Percentiles rank a stretch among this genome's conserved stretches.
Evolutionary conservation across 2,113 vertebrate species (phyloP).

Genomic region (Gadus chalcogrammus): DNA sequence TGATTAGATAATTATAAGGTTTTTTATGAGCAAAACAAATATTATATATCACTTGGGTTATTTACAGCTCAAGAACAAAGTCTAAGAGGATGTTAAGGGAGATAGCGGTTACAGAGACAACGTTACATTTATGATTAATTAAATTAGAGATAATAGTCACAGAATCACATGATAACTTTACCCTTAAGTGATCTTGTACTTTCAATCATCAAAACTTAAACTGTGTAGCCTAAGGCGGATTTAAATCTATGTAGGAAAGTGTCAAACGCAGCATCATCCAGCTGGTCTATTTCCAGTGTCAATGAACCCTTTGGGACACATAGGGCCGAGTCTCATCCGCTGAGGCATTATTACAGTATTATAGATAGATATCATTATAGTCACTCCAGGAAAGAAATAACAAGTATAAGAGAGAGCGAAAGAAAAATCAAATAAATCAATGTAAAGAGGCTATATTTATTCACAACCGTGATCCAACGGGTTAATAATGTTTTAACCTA

Average conservation of each 20-base stretch:
- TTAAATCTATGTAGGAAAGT: no score
- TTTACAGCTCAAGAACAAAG: slow-evolving; percentile 37
- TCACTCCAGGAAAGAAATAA: neutral
- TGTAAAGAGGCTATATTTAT: neutral
- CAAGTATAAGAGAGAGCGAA: neutral
- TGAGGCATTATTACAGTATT: neutral
- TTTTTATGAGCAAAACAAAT: neutral
- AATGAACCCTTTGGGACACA: slow-evolving; percentile 21
- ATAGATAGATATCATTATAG: no score
- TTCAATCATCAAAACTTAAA: no score
- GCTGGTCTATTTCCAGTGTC: neutral
- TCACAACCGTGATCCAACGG: no score
- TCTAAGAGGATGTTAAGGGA: slow-evolving; percentile 28
- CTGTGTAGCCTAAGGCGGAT: no score
- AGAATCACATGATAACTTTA: no score
- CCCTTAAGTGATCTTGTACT: no score
- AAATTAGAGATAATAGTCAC: slow-evolving; percentile 1
- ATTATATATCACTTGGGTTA: neutral
- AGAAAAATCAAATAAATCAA: neutral
- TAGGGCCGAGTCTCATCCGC: neutral
- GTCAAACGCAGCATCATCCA: neutral
- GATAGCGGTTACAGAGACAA: no score
- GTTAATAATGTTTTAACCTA: no score
- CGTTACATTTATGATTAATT: slow-evolving; percentile 39
- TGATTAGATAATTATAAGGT: neutral